Percentiles rank a stretch among this genome's conserved stretches.
Conservation (phyloP, 2,797 vertebrate genomes). For the Megaceryle alcyon region DNA sequence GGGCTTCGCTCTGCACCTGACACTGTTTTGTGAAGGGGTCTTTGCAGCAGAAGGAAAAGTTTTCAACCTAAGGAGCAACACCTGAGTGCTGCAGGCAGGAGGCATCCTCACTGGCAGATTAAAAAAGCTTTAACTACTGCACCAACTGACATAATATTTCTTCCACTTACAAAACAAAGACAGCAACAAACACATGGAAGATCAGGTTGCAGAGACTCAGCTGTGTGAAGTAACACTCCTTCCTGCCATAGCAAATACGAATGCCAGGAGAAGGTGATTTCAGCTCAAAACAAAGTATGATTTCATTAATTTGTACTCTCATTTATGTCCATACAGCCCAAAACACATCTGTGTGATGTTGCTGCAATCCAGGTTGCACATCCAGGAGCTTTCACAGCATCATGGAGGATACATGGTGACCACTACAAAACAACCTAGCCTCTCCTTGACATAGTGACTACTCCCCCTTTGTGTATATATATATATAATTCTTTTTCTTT, state of each 20-base stretch:
- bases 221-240: not conserved
- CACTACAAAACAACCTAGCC: not conserved
- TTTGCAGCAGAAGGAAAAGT: not conserved
- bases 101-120: not conserved
- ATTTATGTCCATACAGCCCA: not conserved
- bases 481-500: too few species aligned
- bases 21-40: constrained; percentile 1
- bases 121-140: not conserved
- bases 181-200: not conserved
- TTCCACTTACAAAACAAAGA: not conserved
- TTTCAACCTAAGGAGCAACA: not conserved
- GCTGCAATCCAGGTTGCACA: not conserved
- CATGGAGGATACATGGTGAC: accelerated
- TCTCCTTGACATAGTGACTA: accelerated
- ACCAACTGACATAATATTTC: not conserved
- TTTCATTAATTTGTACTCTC: not conserved
- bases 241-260: not conserved
- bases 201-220: not conserved
- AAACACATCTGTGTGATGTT: not conserved
- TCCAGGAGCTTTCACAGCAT: not conserved
- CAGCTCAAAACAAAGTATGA: not conserved
- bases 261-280: not conserved
- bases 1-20: constrained; percentile 53
- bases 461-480: too few species aligned
- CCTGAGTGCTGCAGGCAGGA: not conserved